Percentiles rank a stretch among this genome's conserved stretches.
Conservation (phyloP, 1,140 invertebrate genomes). For the Latrodectus geometricus region DNA sequence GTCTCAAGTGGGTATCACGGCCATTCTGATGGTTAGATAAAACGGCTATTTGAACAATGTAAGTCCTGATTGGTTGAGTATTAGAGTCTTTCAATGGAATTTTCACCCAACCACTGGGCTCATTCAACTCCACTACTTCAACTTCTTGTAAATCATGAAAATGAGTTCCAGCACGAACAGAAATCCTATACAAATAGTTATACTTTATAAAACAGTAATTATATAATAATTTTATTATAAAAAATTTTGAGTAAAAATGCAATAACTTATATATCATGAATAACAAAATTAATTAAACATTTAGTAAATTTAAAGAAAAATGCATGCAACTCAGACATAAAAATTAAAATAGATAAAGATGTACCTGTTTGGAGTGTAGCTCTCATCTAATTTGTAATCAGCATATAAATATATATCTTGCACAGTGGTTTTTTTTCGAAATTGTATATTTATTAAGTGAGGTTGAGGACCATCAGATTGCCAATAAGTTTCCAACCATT, state of each 20-base stretch:
- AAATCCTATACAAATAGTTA: slow-evolving; percentile 77
- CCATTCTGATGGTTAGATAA: slow-evolving; percentile 99
- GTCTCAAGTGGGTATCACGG: slow-evolving; percentile 95
- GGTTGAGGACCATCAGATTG: slow-evolving; percentile 98
- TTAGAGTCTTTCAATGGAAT: slow-evolving; percentile 91
- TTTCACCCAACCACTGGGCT: slow-evolving; percentile 95
- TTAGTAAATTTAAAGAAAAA: background rate
- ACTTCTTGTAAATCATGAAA: slow-evolving; percentile 98
- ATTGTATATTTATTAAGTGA: slow-evolving; percentile 98
- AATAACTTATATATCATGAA: background rate
- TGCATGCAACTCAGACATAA: no score
- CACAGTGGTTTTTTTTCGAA: slow-evolving; percentile 94
- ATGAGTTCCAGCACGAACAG: slow-evolving; percentile 92
- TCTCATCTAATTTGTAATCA: slow-evolving; percentile 98
- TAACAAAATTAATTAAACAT: background rate
- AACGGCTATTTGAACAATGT: slow-evolving; percentile 97
- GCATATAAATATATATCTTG: slow-evolving; percentile 96
- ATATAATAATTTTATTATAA: no score
- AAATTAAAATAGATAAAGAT: background rate
- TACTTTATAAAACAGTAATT: background rate
- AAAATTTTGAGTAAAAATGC: background rate
- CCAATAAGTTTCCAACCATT: slow-evolving; percentile 98
- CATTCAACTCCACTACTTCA: slow-evolving; percentile 92
- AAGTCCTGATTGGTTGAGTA: slow-evolving; percentile 89
- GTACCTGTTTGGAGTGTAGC: slow-evolving; percentile 94